phyloP scores from a whole-genome alignment of 2,797 vertebrate species.

The Pteropus rufus region DNA sequence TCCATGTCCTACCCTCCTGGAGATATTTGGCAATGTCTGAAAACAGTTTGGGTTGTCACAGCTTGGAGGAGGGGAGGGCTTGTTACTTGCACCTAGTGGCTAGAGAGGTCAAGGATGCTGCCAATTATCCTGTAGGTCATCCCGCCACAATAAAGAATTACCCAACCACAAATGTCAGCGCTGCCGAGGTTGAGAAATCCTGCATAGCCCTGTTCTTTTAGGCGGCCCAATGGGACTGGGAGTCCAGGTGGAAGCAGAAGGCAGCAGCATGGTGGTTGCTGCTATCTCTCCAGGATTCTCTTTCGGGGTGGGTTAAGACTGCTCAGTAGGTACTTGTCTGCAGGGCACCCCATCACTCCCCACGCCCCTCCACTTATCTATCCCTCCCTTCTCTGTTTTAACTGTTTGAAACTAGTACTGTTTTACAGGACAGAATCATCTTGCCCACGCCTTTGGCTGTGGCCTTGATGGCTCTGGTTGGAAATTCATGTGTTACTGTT shows the following conservation, averaged over 20 bases:
- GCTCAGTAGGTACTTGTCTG: not conserved
- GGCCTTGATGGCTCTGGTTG: conserved; percentile 39
- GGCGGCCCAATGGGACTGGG: not conserved
- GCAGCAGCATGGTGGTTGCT: too few relatives aligned
- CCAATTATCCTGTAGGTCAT: not conserved
- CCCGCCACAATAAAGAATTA: not conserved
- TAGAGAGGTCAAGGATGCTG: not conserved
- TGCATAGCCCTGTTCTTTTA: not conserved
- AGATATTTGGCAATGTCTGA: not conserved
- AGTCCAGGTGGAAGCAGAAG: not conserved
- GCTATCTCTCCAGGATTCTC: not conserved
- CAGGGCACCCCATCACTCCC: not conserved
- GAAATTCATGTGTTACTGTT: conserved; percentile 71
- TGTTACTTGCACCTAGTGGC: not conserved
- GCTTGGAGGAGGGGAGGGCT: not conserved
- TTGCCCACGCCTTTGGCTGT: conserved; percentile 5
- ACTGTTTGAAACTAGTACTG: not conserved
- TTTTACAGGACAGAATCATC: not conserved
- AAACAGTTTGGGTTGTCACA: not conserved
- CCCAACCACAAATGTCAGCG: not conserved
- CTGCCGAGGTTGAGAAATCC: not conserved
- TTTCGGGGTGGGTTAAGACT: not conserved
- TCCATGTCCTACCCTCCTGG: not conserved
- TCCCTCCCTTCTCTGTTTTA: not conserved
- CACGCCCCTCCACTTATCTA: not conserved